These are phyloP conservation scores for Pocota personata DNA, from an alignment of 2,888 invertebrate genomes.

Conservation along the genomic window DNA sequence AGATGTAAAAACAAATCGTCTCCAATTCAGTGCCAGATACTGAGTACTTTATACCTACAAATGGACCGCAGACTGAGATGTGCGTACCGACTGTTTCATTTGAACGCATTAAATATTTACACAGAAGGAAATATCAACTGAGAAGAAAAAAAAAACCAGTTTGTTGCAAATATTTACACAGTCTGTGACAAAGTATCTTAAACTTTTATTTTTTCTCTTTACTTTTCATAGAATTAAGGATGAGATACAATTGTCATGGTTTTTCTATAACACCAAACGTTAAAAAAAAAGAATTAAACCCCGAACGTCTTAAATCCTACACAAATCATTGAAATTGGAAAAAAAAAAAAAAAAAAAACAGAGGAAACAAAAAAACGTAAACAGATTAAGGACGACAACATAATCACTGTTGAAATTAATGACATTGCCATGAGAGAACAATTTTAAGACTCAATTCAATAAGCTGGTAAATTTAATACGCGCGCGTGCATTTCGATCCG, in stretches of 20 bases:
- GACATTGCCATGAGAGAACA: constrained; percentile 7
- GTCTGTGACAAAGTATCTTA: constrained; percentile 7
- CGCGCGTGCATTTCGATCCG: not conserved
- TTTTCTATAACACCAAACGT: not conserved
- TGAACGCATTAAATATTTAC: constrained; percentile 54
- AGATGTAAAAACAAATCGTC: constrained; percentile 18
- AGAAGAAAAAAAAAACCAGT: not conserved
- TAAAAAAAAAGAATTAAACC: not conserved
- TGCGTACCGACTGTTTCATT: constrained; percentile 22
- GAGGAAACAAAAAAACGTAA: not conserved
- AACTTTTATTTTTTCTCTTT: constrained; percentile 9
- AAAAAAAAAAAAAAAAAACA: not conserved
- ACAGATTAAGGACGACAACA: constrained; percentile 48
- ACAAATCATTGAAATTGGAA: constrained; percentile 7
- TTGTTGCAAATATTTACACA: constrained; percentile 27
- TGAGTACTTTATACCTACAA: not conserved
- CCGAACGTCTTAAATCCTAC: constrained; percentile 1
- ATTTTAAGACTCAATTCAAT: constrained; percentile 32
- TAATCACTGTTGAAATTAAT: constrained; percentile 65
- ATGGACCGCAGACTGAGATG: constrained; percentile 4
- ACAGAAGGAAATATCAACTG: not conserved
- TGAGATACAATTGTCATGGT: not conserved
- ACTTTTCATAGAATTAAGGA: not conserved
- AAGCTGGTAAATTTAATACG: constrained; percentile 21
- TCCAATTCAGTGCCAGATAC: not conserved